Percentiles rank a stretch among this genome's conserved stretches.
phyloP scores from a whole-genome alignment of 1,140 invertebrate genomes.

The Euura saliciscinereae region DNA sequence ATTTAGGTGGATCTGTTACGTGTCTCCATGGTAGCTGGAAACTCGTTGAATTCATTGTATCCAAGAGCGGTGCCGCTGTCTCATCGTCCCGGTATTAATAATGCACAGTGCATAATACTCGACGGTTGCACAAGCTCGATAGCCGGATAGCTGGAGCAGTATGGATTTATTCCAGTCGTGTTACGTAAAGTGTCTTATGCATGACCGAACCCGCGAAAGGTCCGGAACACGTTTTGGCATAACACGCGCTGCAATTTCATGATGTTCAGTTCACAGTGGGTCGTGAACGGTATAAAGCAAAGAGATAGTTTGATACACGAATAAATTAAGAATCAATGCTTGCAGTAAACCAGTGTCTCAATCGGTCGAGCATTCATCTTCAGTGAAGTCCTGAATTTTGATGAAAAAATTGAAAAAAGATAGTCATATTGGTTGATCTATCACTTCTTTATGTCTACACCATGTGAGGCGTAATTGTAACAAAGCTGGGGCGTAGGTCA shows the following conservation, averaged over 20 bases:
- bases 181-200: slow-evolving; percentile 13
- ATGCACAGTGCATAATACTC: slow-evolving; percentile 4
- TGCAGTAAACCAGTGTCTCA: too few species aligned
- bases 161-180: slow-evolving; percentile 16
- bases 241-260: not conserved
- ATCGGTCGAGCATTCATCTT: too few species aligned
- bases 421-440: too few species aligned
- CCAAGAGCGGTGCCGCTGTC: not conserved
- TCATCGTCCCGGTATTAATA: slow-evolving; percentile 4
- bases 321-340: too few species aligned
- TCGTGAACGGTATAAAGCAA: not conserved
- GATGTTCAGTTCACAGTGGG: not conserved
- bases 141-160: not conserved
- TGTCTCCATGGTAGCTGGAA: not conserved
- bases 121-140: slow-evolving; percentile 4
- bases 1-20: not conserved
- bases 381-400: too few species aligned
- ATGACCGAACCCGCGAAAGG: not conserved
- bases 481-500: not conserved
- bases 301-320: too few species aligned
- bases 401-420: too few species aligned
- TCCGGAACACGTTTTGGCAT: not conserved
- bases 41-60: not conserved
- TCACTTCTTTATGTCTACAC: not conserved
- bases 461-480: not conserved